These are phyloP conservation scores for Drosophila recens DNA, from an alignment of 2,888 invertebrate species.

Conservation along the genomic window DNA sequence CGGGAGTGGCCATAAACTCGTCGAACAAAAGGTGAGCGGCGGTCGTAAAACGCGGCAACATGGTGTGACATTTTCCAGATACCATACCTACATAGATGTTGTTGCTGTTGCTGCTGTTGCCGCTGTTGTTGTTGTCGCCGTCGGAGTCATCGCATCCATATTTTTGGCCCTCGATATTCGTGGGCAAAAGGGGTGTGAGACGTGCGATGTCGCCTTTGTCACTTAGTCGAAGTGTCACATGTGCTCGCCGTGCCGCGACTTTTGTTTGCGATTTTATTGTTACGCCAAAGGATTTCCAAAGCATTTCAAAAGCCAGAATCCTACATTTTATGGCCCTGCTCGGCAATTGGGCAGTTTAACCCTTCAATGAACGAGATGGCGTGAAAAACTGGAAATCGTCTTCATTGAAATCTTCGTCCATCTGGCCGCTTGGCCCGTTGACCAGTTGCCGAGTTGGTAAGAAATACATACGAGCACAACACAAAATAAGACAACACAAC, in stretches of 20 bases:
- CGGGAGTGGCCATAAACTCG: slow-evolving; percentile 66
- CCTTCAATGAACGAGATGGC: slow-evolving; percentile 66
- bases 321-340: slow-evolving; percentile 72
- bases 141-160: slow-evolving; percentile 57
- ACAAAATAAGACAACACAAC: slow-evolving; percentile 46
- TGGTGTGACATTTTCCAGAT: slow-evolving; percentile 73
- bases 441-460: slow-evolving; percentile 1
- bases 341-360: slow-evolving; percentile 77
- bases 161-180: slow-evolving; percentile 46
- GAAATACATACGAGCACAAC: slow-evolving; percentile 25
- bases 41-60: slow-evolving; percentile 77
- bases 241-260: slow-evolving; percentile 55
- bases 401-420: slow-evolving; percentile 36
- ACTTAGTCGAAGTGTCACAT: slow-evolving; percentile 28
- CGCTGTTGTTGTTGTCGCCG: slow-evolving; percentile 8
- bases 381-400: slow-evolving; percentile 43
- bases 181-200: slow-evolving; percentile 50
- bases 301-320: slow-evolving; percentile 64
- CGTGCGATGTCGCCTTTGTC: slow-evolving; percentile 26
- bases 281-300: slow-evolving; percentile 69
- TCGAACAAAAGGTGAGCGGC: slow-evolving; percentile 74
- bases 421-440: slow-evolving; percentile 50
- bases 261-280: slow-evolving; percentile 77
- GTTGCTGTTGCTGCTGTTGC: slow-evolving; percentile 8
- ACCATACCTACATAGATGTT: slow-evolving; percentile 29